Evolutionary conservation across 2,888 invertebrate genomes (phyloP).

Genomic region (Ophion ventricosus): DNA sequence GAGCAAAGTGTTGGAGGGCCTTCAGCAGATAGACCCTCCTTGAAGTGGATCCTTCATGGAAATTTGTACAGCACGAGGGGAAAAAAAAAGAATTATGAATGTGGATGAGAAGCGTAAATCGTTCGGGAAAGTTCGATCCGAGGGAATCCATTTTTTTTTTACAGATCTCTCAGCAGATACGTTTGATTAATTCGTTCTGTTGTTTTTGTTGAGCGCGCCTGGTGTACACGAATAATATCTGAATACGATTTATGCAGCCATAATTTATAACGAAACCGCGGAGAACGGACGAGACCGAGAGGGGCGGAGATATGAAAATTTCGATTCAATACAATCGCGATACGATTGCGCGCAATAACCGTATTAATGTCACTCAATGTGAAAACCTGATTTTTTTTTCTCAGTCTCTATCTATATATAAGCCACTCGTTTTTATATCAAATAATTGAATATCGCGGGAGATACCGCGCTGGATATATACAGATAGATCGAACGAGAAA

Average conservation of each 20-base stretch:
- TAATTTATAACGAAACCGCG: constrained; percentile 8
- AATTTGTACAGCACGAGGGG: background rate
- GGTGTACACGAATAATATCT: background rate
- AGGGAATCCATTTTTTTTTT: background rate
- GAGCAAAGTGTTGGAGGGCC: background rate
- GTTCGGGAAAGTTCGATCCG: background rate
- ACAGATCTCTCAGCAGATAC: background rate
- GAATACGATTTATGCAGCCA: background rate
- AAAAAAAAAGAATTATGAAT: background rate
- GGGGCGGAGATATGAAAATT: background rate
- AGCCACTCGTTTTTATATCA: background rate
- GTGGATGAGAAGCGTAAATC: background rate
- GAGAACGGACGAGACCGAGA: constrained; percentile 1
- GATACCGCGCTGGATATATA: background rate
- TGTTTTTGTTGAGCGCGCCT: background rate
- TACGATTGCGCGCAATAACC: constrained; percentile 28
- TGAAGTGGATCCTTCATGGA: background rate
- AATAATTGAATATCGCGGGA: constrained; percentile 9
- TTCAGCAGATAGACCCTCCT: background rate
- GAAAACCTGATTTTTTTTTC: background rate
- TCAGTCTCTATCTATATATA: background rate
- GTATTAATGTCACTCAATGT: background rate
- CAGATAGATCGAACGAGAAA: too few species aligned
- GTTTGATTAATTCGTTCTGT: background rate
- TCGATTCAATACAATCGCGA: constrained; percentile 1